These are phyloP conservation scores for Pelusios castaneus DNA, from an alignment of 2,113 vertebrate genomes.

Conservation along the genomic window DNA sequence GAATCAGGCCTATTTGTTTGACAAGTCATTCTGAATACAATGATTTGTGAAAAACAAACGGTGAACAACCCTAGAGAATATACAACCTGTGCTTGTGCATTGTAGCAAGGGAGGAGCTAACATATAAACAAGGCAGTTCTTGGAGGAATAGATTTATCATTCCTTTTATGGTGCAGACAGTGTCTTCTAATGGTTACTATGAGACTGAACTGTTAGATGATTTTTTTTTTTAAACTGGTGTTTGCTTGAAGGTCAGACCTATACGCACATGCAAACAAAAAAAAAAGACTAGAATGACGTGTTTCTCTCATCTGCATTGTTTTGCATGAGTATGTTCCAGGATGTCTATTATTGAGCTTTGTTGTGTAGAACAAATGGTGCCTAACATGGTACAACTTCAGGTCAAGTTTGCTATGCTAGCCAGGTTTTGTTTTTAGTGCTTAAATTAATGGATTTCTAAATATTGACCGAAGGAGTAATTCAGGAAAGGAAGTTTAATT, in stretches of 20 bases:
- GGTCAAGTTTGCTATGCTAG: neutral
- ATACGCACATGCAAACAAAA: neutral
- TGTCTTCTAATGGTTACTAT: neutral
- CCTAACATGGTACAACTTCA: neutral
- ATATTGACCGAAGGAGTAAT: constrained; percentile 11
- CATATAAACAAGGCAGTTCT: neutral
- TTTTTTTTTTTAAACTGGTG: neutral
- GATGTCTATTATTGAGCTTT: neutral
- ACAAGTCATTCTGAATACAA: neutral
- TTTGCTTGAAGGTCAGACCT: neutral
- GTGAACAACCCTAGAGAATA: neutral
- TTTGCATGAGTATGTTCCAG: neutral
- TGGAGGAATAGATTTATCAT: neutral
- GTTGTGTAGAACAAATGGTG: neutral
- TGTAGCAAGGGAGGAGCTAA: neutral
- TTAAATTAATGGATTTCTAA: constrained; percentile 28
- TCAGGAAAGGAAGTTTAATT: constrained; percentile 2
- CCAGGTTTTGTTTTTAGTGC: neutral
- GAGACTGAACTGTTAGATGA: neutral
- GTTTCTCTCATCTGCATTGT: neutral
- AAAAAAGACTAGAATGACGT: neutral
- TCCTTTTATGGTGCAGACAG: neutral
- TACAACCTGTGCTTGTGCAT: rapidly evolving
- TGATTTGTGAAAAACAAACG: neutral
- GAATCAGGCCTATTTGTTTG: neutral